phyloP scores from a whole-genome alignment of 2,113 vertebrate genomes.

The Oryzias javanicus region DNA sequence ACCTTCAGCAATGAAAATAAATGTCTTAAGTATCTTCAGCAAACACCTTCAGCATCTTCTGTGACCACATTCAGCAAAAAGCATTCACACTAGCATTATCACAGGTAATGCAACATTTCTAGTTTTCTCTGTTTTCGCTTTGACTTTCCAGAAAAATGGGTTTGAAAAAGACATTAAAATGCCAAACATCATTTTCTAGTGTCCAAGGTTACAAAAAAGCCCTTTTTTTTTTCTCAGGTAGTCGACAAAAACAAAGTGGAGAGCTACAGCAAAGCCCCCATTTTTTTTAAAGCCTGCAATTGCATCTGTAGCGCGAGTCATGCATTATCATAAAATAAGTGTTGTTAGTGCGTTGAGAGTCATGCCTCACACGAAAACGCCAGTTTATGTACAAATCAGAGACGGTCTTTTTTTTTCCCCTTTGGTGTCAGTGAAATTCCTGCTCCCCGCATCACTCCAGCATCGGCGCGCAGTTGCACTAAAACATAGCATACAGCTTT shows the following conservation, averaged over 20 bases:
- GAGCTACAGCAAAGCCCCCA: constrained; percentile 5
- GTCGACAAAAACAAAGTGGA: constrained; percentile 6
- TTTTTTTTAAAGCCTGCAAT: constrained; percentile 6
- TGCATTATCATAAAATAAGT: constrained; percentile 2
- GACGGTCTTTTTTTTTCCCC: not conserved
- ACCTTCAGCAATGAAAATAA: too few species aligned
- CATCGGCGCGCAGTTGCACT: constrained; percentile 12
- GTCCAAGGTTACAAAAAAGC: not conserved
- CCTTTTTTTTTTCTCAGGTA: constrained; percentile 1
- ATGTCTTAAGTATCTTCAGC: too few species aligned
- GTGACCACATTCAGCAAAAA: too few species aligned
- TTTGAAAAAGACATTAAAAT: constrained; percentile 3
- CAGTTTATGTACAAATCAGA: constrained; percentile 3
- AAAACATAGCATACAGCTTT: constrained; percentile 25
- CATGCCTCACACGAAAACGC: not conserved
- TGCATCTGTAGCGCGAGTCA: not conserved
- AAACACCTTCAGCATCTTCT: too few species aligned
- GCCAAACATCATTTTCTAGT: not conserved
- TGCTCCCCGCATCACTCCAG: constrained; percentile 7
- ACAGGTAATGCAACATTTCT: too few species aligned
- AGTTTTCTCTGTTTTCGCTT: constrained; percentile 2
- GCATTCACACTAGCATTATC: too few species aligned
- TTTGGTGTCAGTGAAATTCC: constrained; percentile 1
- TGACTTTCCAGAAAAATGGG: not conserved
- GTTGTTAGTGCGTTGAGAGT: constrained; percentile 1